Base-by-base conservation (phyloP, 2,113 vertebrate genomes). In the Thamnaconus septentrionalis region DNA sequence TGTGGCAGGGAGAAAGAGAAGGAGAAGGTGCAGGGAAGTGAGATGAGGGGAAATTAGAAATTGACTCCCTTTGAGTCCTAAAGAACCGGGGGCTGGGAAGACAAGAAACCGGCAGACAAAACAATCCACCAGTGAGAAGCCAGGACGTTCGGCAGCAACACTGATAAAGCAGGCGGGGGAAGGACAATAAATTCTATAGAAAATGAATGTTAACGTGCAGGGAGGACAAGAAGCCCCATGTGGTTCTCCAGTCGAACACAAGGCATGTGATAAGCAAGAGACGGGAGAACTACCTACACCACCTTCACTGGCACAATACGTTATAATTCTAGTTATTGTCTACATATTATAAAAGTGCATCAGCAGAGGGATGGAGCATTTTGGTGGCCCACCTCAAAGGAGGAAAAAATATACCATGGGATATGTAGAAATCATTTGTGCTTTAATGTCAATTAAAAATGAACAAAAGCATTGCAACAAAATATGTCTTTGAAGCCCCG, bases 31-130 rank as follows among this genome's bases (percentile, higher is more conserved):
- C 40, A 64, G 61, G 39, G 74, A 83, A 73, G 8, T 52, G 54
- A 62, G 54, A 31, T 45, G 61, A 76, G 64, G 9, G 73, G 55
- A 69, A 68, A 78, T 61, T 4, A 59, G 48, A 61, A 45, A 63
- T 49, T 47, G 59, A 71, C 11, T 60, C 11, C 12, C 31, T 41
- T 60, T 72, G 41, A 12, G 4, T 59, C 60, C 57, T 46, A 50
- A 42, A 72, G 4, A 68, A 41, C 59, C 8, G 45, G 55, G 48
- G 53, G 72, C 12, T 66, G 47, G 45, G 8, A 46, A 44, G 12
- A 41, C 66, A 40, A 58, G 60, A 61, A 11, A 60, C 55, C 11
- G 45, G 53, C 7, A 72, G 5, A 18, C 2, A 43, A 40, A 66
- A 64, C 54, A 55, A 71, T 67, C 12, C 54, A 51, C 31, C 56